Evolutionary conservation across 2,888 invertebrate species (phyloP), one percentile per base, ranked within the genome.

Genomic region (Chymomyza fuscimana): DNA sequence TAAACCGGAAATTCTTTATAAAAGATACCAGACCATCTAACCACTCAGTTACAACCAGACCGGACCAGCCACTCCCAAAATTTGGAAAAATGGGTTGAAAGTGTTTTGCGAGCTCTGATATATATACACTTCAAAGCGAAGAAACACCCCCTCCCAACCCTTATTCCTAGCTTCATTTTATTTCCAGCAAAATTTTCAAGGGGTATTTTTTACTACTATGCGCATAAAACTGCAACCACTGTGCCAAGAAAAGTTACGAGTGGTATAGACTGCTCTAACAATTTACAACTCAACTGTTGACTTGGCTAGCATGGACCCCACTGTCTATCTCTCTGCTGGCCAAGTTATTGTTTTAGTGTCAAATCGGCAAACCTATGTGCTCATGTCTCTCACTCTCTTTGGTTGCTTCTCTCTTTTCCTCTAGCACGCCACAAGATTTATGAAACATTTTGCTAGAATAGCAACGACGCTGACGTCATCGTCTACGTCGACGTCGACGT

Each of bases 261-360:
- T 66, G 50, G 51, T 32, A 50, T 29, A n/a, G 29, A 51, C 25
- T 22, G 52, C 15, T 54, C 46, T 63, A 61, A 62, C 70, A 70
- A 70, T 70, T 70, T 64, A 70, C 70, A 70, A 60, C 67, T 70
- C 63, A 61, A 66, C 56, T 46, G 54, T 54, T 40, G 5, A 59
- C 46, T 51, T 50, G 29, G 50, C 46, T 12, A 12, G 6, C 4
- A 5, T n/a, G 25, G 40, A 19, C 32, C 46, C 29, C 22, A 36
- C 29, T 58, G 56, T 29, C 19, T 56, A 22, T 51, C 25, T 40
- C 10, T 46, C n/a, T 15, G 65, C 50, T 65, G 63, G 63, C 36
- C n/a, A 65, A 67, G 69, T 74, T 71, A 71, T 74, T 72, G 70
- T 70, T 70, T 70, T 67, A 67, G 50, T 65, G 70, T 76, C 80